Percentiles rank a stretch among this genome's conserved stretches.
Conservation (phyloP, 1,140 invertebrate genomes). For the Drosophila watanabei region DNA sequence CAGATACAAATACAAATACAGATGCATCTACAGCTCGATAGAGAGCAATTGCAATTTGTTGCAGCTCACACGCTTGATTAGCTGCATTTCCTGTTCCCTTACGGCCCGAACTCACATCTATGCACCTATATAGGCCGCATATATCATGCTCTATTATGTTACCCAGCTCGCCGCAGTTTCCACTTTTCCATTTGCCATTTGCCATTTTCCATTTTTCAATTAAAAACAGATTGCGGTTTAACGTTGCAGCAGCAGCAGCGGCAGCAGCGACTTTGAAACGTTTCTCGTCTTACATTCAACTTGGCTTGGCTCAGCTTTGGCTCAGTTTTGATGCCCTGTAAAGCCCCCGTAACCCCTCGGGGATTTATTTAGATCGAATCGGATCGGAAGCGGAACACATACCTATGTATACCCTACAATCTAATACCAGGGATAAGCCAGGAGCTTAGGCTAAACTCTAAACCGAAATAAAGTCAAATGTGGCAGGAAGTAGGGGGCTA, state of each 20-base stretch:
- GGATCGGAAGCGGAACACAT: constrained; percentile 2
- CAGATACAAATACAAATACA: constrained; percentile 5
- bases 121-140: not conserved
- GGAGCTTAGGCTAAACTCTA: not conserved
- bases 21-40: not conserved
- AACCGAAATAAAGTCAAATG: not conserved
- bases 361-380: not conserved
- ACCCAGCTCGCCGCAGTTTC: constrained; percentile 22
- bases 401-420: not conserved
- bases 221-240: constrained; percentile 78
- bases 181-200: constrained; percentile 60
- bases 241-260: constrained; percentile 52
- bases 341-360: not conserved
- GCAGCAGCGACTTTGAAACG: constrained; percentile 69
- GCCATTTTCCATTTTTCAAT: constrained; percentile 57
- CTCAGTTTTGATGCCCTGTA: constrained; percentile 4
- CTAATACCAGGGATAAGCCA: not conserved
- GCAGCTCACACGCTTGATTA: constrained; percentile 78
- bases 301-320: not conserved
- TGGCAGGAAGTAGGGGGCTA: not conserved
- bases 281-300: constrained; percentile 70
- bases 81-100: constrained; percentile 73
- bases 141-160: constrained; percentile 47
- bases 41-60: constrained; percentile 61
- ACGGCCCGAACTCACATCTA: not conserved